Evolutionary conservation across 2,888 invertebrate species (phyloP), one percentile per base, ranked within the genome.

Genomic region (Stramonita haemastoma): DNA sequence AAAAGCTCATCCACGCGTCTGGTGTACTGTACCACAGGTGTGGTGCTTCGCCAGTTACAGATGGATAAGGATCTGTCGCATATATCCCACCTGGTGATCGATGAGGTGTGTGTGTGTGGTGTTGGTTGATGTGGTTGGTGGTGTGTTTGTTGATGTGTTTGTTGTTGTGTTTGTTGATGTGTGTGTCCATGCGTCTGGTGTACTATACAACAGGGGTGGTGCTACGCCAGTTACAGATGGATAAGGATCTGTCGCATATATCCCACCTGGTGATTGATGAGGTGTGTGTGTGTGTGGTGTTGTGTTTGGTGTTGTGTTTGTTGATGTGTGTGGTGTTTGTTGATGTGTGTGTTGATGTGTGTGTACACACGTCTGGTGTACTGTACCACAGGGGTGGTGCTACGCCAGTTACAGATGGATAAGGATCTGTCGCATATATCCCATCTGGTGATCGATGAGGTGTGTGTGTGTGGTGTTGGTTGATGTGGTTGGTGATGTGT

Each of bases 371-470:
- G 93, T 36, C 92, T 95, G 88, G 89, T 97, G 91, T 99, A 97
- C 95, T 98, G 98, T 95, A 99, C 99, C 0, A 98, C 98, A 0
- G 99, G 98, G 5, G 97, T 99, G 88, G 96, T 99, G 60, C 96
- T 99, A 81, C 97, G 98, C 94, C 97, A 97, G 92, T 96, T 99
- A 96, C 98, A 98, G 96, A 95, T 96, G 0, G 97, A 98, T 89
- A 91, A 93, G 0, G 86, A 90, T n/a, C 92, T 96, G 17, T 90
- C 90, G 19, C 92, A 93, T 57, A 92, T 95, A 34, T 93, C 94
- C 22, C 95, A 95, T 92, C 92, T 95, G 22, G 93, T 95, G 79
- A 94, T 95, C 70, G 95, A 95, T 91, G 95, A 95, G 94, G 95
- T 95, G 90, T 90, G 90, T 57, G 11, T 26, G n/a, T 73, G 8